Evolutionary conservation across 2,113 vertebrate genomes (phyloP), one percentile per base, ranked within the genome.

Genomic region (Otocyon megalotis): DNA sequence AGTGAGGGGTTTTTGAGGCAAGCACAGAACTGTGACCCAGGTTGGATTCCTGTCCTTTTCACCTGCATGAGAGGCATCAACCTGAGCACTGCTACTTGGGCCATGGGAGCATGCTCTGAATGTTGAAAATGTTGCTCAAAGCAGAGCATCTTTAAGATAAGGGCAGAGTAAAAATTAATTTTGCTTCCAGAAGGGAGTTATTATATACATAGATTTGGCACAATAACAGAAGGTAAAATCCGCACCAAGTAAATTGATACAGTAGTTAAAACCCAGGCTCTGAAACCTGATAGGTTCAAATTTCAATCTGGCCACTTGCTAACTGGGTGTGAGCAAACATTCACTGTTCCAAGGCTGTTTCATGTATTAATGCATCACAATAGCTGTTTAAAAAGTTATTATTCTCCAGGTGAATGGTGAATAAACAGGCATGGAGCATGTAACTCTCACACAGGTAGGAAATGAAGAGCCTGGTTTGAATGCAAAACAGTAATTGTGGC

Each of bases 211-310:
- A n/a, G 26, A 43, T 4, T 17, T 65, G 30, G 58, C 0, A 3
- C 37, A 80, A 84, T 10, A 35, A 15, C 26, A 72, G n/a, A 90
- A 58, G 0, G 14, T 17, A 80, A 76, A 90, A 80, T 50, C 50
- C 37, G 5, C n/a, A 74, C 62, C 8, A 3, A 28, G 67, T 28
- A 93, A 88, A 93, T 69, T 79, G 32, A 43, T 56, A 69, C 10
- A 80, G 22, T 12, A 63, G 26, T 94, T 90, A 76, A 90, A 94
- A 94, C 58, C 28, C 19, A 81, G 50, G 72, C 76, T 88, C 60
- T 32, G 37, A 77, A 88, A 72, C 88, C 56, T 67, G 48, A 16
- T 28, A 69, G 30, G 32, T 62, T 65, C 30, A 30, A 54, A 56
- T 79, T 96, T 60, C 37, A 82, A 43, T 30, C 22, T 63, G 63